phyloP scores from a whole-genome alignment of 92 coral and sea anemone species.

The Nematostella vectensis region DNA sequence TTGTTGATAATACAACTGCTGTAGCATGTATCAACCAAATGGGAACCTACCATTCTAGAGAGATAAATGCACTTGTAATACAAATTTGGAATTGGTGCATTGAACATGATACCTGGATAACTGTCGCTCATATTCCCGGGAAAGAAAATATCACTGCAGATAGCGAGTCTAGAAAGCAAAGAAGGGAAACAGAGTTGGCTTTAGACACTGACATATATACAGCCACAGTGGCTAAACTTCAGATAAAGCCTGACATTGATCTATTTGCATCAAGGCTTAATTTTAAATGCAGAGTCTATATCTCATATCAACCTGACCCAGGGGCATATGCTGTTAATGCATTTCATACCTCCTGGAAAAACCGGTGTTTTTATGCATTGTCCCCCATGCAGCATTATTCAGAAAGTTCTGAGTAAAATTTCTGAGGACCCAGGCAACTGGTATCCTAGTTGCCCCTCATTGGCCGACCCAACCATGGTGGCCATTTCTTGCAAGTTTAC shows the following conservation, averaged over 20 bases:
- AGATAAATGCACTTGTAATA: no score
- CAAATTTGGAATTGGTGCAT: no score
- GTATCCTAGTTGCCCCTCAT: background rate
- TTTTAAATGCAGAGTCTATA: no score
- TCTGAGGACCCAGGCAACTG: background rate
- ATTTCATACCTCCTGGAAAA: background rate
- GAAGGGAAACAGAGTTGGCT: background rate
- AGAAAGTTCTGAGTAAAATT: background rate
- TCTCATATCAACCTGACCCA: background rate
- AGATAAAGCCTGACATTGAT: background rate
- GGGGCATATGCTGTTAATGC: background rate
- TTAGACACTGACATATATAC: no score
- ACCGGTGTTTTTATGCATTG: background rate
- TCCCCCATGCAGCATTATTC: background rate
- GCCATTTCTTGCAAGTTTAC: background rate
- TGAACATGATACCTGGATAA: no score
- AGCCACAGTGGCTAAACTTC: no score
- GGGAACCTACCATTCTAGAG: no score
- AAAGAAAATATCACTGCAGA: no score
- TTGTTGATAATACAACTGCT: no score
- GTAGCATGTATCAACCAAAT: no score
- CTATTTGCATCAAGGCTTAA: background rate
- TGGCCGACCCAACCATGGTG: conserved; percentile 1
- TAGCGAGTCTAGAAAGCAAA: background rate
- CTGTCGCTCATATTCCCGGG: no score